These are phyloP conservation scores for Oriolus oriolus DNA, from an alignment of 2,113 vertebrate species.

Conservation along the genomic window DNA sequence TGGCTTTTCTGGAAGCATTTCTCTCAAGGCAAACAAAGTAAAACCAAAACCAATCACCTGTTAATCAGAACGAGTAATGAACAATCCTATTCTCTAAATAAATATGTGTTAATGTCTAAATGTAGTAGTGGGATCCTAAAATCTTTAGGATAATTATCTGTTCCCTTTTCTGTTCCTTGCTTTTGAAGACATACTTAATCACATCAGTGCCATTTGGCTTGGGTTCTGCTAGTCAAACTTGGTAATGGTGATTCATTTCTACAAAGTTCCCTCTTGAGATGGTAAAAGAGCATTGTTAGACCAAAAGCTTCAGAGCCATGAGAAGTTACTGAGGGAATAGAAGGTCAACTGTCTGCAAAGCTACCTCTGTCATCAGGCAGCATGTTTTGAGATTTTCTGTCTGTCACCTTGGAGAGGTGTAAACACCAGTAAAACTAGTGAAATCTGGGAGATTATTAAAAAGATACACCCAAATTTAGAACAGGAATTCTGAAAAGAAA, in stretches of 20 bases:
- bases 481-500: neutral
- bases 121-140: neutral
- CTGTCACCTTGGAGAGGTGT: neutral
- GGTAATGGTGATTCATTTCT: neutral
- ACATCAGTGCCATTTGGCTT: neutral
- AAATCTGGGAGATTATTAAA: neutral
- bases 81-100: neutral
- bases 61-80: neutral
- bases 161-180: neutral
- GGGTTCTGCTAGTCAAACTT: neutral
- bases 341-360: neutral
- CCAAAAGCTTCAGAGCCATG: neutral
- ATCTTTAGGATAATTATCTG: neutral
- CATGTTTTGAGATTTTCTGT: neutral
- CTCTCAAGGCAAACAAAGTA: neutral
- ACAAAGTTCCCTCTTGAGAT: neutral
- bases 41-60: neutral
- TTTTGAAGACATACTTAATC: neutral
- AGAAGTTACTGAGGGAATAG: neutral
- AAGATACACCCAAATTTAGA: neutral
- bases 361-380: neutral
- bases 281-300: neutral
- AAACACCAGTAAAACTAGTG: neutral
- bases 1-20: neutral
- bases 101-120: neutral